Evolutionary conservation across 1,140 invertebrate species (phyloP), one percentile per base, ranked within the genome.

Genomic region (Anthonomus grandis): DNA sequence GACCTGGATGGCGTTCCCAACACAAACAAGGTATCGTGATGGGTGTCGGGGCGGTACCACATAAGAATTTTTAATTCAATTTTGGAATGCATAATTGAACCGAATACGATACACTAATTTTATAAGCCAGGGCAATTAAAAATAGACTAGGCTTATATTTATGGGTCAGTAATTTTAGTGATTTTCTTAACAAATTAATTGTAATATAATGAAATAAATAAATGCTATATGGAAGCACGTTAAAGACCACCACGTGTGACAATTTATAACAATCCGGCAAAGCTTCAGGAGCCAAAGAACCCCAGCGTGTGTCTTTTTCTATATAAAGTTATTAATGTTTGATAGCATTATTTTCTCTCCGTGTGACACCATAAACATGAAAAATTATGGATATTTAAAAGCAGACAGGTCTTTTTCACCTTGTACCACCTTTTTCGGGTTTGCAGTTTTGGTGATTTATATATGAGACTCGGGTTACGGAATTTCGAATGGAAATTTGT

Each of bases 241-340:
- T 45, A 45, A n/a, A 23, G 69, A 68, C 69, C 69, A 70, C 69
- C 69, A 44, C 55, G 64, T 63, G 67, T 67, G 67, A 70, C 69
- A 69, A 69, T 70, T 68, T 66, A 68, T 68, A 65, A 70, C 68
- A 65, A 67, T 69, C 68, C 65, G 64, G 69, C 64, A 67, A 69
- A 64, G 64, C 64, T n/a, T n/a, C n/a, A 60, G 67, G 37, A 54
- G 51, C 41, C 66, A 69, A 69, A 63, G 57, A 57, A 50, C 49
- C 63, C 52, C 62, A 60, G 57, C 63, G 63, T n/a, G n/a, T n/a
- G n/a, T n/a, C n/a, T n/a, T n/a, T n/a, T n/a, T n/a, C n/a, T n/a
- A n/a, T 69, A 64, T 64, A 48, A 67, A 69, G 67, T 69, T 69
- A 69, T 69, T 69, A 69, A 69, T 69, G 67, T 64, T 67, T 67